Evolutionary conservation across 2,797 vertebrate genomes (phyloP).

Genomic region (Catharus ustulatus): DNA sequence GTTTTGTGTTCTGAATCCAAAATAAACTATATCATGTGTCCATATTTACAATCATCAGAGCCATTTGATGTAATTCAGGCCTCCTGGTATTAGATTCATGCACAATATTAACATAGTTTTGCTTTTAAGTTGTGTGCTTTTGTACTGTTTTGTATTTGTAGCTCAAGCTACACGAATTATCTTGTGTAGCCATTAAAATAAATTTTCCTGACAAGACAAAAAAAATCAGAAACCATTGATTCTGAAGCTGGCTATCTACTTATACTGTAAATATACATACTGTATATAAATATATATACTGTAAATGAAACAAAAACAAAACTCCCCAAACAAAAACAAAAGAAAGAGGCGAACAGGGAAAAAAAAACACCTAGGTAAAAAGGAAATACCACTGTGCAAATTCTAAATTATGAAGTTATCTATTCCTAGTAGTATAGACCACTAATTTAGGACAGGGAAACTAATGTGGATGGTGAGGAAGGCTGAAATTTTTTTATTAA

Average conservation of each 20-base stretch:
- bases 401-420: not conserved
- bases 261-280: too few relatives aligned
- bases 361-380: not conserved
- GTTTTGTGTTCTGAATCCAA: not conserved
- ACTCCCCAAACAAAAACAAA: not conserved
- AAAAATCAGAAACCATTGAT: not conserved
- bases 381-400: not conserved
- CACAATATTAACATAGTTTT: not conserved
- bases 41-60: accelerated
- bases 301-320: not conserved
- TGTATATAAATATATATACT: too few relatives aligned
- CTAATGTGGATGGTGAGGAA: not conserved
- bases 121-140: not conserved
- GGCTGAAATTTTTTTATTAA: not conserved
- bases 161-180: not conserved
- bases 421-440: not conserved
- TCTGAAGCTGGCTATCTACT: not conserved
- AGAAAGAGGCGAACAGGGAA: not conserved
- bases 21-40: not conserved
- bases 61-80: not conserved
- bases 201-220: not conserved
- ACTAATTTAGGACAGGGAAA: not conserved
- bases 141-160: not conserved
- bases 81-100: not conserved
- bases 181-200: not conserved